phyloP scores from a whole-genome alignment of 2,888 invertebrate species.

The Eumerus sabulonum region DNA sequence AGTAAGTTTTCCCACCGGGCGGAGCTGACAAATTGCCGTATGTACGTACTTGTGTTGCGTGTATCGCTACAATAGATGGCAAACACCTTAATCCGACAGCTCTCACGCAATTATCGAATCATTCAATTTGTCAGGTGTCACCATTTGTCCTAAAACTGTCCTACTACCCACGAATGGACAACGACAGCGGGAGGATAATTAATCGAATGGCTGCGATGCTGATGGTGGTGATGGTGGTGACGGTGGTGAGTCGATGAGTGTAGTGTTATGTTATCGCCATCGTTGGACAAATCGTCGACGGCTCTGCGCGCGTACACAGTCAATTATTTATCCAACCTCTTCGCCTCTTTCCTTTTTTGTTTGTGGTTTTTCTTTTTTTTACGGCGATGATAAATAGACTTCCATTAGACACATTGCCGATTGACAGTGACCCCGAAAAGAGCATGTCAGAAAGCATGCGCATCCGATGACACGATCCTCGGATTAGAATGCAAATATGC shows the following conservation, averaged over 20 bases:
- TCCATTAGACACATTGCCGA: slow-evolving; percentile 53
- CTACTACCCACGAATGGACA: slow-evolving; percentile 13
- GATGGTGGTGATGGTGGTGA: slow-evolving; percentile 14
- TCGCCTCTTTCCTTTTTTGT: too few species aligned
- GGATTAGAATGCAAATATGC: slow-evolving; percentile 67
- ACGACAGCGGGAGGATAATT: slow-evolving; percentile 45
- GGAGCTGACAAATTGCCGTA: slow-evolving; percentile 60
- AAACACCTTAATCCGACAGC: slow-evolving; percentile 68
- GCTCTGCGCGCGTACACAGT: slow-evolving; percentile 42
- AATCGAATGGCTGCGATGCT: slow-evolving; percentile 45
- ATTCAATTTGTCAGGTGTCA: slow-evolving; percentile 70
- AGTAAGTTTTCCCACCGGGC: slow-evolving; percentile 59
- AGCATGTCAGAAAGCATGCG: slow-evolving; percentile 55
- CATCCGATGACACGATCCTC: slow-evolving; percentile 29
- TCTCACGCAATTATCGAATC: slow-evolving; percentile 70
- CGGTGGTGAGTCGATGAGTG: background rate
- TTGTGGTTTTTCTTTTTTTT: slow-evolving; percentile 13
- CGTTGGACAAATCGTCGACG: slow-evolving; percentile 40
- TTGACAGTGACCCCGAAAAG: slow-evolving; percentile 66
- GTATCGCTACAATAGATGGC: slow-evolving; percentile 34
- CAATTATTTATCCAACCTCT: slow-evolving; percentile 31
- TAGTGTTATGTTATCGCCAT: slow-evolving; percentile 42
- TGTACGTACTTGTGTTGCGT: slow-evolving; percentile 53
- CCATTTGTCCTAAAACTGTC: slow-evolving; percentile 65
- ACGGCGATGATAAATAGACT: slow-evolving; percentile 58